Evolutionary conservation across 2,797 vertebrate species (phyloP), one percentile per base, ranked within the genome.

Genomic region (Pseudomugil tenellus): DNA sequence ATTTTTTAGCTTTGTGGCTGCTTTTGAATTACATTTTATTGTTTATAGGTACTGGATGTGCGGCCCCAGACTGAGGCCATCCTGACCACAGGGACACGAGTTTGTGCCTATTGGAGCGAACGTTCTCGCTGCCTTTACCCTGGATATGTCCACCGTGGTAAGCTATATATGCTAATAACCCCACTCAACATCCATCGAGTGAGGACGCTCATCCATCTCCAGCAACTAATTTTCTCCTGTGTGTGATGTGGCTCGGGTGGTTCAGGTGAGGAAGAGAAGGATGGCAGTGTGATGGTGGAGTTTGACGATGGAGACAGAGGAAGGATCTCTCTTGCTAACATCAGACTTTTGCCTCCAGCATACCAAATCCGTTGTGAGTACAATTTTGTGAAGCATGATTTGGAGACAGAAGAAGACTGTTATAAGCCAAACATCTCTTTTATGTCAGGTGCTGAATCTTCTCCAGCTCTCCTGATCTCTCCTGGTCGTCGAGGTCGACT

Each of bases 251-350:
- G 43, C 58, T 63, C n/a, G 94, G 94, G 91, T 58, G 87, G 92
- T 67, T 83, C 90, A 0, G 95, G 95, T 13, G 96, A 98, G 43
- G 96, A 96, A 51, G 96, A 97, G 3, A 96, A 96, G 46, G 81
- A 95, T 12, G 95, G 95, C 23, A 95, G 95, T 0, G 96, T 99
- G 70, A 94, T 97, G 88, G 97, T 99, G 71, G 96, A 98, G 84
- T 99, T 99, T 32, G 97, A 99, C 0, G 98, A 99, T 0, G 98
- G 98, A 28, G 98, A 99, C 90, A 95, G 95, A 0, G 97, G 97
- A 48, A 95, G 96, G 90, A 99, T 99, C 53, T 95, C 96, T 0
- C 91, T 99, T 13, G 90, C 95, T 51, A 98, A 96, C 79, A 96
- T 98, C 84, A 94, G 97, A 65, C 93, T 99, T 65, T 92, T 99